These are phyloP conservation scores for Takifugu bimaculatus DNA, from an alignment of 2,113 vertebrate species.

Conservation along the genomic window DNA sequence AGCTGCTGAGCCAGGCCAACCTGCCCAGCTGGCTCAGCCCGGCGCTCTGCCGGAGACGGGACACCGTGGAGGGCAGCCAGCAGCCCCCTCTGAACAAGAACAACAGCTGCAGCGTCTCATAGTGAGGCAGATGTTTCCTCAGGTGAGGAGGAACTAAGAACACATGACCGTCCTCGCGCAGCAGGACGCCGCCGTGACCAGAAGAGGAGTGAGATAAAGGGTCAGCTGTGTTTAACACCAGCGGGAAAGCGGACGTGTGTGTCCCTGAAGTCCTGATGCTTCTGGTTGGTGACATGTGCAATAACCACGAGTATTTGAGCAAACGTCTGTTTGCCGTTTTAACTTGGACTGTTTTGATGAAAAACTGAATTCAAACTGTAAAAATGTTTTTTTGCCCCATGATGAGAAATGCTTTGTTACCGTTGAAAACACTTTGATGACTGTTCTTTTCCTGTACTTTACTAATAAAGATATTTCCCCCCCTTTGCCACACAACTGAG, in stretches of 20 bases:
- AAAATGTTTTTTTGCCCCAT: too few species aligned
- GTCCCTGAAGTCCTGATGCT: not conserved
- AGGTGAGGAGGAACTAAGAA: not conserved
- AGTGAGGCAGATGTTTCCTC: conserved; percentile 25
- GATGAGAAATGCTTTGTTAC: too few species aligned
- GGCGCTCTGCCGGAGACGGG: conserved; percentile 74
- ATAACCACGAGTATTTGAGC: conserved; percentile 13
- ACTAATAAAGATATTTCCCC: not conserved
- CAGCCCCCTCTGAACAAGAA: conserved; percentile 85
- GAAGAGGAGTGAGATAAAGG: not conserved
- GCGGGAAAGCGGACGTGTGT: not conserved
- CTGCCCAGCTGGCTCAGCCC: conserved; percentile 81
- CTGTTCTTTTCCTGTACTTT: not conserved
- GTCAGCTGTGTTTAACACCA: not conserved
- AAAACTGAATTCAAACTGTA: not conserved
- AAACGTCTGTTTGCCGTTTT: conserved; percentile 11
- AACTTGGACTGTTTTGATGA: not conserved
- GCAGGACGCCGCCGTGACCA: not conserved
- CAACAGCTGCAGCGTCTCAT: conserved; percentile 85
- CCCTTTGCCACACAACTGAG: not conserved
- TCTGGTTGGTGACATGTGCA: conserved; percentile 5
- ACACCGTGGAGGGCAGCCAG: conserved; percentile 73
- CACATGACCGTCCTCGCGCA: not conserved
- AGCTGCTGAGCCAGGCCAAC: conserved; percentile 83
- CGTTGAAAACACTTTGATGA: too few species aligned